Percentiles rank a stretch among this genome's conserved stretches.
phyloP scores from a whole-genome alignment of 1,140 invertebrate genomes.

The Zaprionus camerounensis region DNA sequence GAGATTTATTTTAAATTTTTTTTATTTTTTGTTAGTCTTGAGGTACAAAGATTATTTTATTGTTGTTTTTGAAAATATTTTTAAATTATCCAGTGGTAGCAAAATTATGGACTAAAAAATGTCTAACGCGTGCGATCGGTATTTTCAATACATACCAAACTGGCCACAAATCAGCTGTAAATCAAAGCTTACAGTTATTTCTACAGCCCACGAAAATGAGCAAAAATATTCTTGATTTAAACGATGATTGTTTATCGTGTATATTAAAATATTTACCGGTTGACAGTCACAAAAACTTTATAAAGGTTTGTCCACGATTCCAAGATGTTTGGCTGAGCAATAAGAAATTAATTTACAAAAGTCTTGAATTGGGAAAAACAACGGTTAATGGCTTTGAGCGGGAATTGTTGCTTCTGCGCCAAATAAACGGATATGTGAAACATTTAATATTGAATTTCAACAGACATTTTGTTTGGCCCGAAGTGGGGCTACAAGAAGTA shows the following conservation, averaged over 20 bases:
- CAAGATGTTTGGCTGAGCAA: conserved; percentile 5
- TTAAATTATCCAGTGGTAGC: no score
- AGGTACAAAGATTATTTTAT: no score
- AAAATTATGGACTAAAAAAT: no score
- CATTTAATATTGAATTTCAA: conserved; percentile 26
- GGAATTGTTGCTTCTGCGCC: conserved; percentile 16
- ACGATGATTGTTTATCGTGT: conserved; percentile 28
- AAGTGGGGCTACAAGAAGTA: neutral
- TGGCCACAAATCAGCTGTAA: conserved; percentile 16
- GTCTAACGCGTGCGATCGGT: no score
- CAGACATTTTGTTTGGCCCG: conserved; percentile 19
- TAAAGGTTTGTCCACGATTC: conserved; percentile 21
- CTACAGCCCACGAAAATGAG: neutral
- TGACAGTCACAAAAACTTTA: conserved; percentile 21
- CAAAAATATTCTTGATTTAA: conserved; percentile 18
- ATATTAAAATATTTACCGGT: conserved; percentile 20
- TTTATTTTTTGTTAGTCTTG: no score
- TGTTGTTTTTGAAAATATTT: no score
- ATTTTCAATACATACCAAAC: neutral
- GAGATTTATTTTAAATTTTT: no score
- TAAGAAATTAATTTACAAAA: neutral
- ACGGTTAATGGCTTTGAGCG: neutral
- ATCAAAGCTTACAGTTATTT: neutral
- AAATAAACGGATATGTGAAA: conserved; percentile 18
- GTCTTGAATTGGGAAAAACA: conserved; percentile 25